These are phyloP conservation scores for Cheilosia vulpina DNA, from an alignment of 2,888 invertebrate genomes.

Conservation along the genomic window DNA sequence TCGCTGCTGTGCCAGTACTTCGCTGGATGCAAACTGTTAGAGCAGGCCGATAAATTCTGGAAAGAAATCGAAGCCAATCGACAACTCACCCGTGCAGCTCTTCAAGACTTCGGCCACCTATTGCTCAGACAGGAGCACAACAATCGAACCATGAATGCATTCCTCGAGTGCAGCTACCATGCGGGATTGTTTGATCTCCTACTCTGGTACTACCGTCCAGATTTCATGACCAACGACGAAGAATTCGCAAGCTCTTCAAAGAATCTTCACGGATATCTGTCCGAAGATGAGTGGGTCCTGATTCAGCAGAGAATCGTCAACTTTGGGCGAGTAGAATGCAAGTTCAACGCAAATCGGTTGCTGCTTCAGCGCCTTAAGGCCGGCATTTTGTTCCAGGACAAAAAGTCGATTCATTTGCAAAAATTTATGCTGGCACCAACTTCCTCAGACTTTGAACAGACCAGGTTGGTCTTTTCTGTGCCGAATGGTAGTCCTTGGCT, in stretches of 20 bases:
- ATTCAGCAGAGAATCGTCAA: constrained; percentile 82
- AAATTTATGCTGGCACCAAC: constrained; percentile 73
- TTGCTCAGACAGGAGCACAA: constrained; percentile 81
- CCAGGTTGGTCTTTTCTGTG: constrained; percentile 75
- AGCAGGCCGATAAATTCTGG: constrained; percentile 80
- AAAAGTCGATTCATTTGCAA: constrained; percentile 67
- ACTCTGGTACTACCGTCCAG: constrained; percentile 80
- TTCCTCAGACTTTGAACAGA: constrained; percentile 72
- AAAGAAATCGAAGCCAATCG: constrained; percentile 77
- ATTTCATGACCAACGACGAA: constrained; percentile 76
- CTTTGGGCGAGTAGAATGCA: constrained; percentile 81
- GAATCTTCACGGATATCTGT: constrained; percentile 78
- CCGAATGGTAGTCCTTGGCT: constrained; percentile 76
- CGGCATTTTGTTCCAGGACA: constrained; percentile 73
- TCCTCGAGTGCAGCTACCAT: constrained; percentile 80
- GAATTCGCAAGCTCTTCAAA: constrained; percentile 41
- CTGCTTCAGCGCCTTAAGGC: constrained; percentile 78
- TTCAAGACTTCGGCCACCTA: constrained; percentile 79
- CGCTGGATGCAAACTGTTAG: constrained; percentile 79
- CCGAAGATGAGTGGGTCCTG: constrained; percentile 80
- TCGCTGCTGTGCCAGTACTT: constrained; percentile 81
- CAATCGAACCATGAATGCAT: constrained; percentile 81
- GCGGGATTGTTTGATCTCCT: constrained; percentile 79
- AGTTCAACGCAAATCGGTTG: constrained; percentile 79
- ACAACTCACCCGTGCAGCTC: constrained; percentile 76